These are phyloP conservation scores for Eupithecia dodoneata DNA, from an alignment of 2,888 invertebrate species.

Conservation along the genomic window DNA sequence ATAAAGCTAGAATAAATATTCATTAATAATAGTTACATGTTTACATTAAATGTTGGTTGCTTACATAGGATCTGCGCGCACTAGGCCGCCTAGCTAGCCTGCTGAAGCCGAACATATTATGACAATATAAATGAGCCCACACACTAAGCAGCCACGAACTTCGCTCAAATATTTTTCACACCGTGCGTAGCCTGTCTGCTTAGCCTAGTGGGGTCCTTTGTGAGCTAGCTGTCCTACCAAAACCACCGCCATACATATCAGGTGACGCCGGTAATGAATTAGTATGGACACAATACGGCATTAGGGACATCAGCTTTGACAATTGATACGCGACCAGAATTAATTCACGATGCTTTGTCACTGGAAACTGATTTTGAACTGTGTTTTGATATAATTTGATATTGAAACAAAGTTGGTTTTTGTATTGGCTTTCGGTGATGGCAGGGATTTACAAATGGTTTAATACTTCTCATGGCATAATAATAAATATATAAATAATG, in stretches of 20 bases:
- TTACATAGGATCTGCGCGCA: too few species aligned
- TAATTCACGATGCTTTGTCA: conserved; percentile 21
- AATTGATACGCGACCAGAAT: conserved; percentile 34
- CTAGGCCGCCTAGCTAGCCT: too few species aligned
- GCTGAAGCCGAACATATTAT: too few species aligned
- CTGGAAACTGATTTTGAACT: background rate
- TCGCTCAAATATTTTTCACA: too few species aligned
- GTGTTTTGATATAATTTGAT: conserved; percentile 8
- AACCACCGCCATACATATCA: conserved; percentile 28
- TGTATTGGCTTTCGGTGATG: background rate
- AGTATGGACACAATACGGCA: conserved; percentile 43
- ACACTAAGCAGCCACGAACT: too few species aligned
- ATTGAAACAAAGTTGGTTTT: background rate
- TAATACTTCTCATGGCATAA: too few species aligned
- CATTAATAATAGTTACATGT: too few species aligned
- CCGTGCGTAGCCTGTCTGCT: too few species aligned
- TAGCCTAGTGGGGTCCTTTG: background rate
- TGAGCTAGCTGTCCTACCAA: conserved; percentile 6
- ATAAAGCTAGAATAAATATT: too few species aligned
- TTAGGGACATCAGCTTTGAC: conserved; percentile 38
- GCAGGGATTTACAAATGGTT: background rate
- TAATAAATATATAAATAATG: too few species aligned
- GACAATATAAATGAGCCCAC: too few species aligned
- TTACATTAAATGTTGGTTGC: too few species aligned
- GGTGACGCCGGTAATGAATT: conserved; percentile 61